phyloP scores from a whole-genome alignment of 2,797 vertebrate species.

The Limosa lapponica region DNA sequence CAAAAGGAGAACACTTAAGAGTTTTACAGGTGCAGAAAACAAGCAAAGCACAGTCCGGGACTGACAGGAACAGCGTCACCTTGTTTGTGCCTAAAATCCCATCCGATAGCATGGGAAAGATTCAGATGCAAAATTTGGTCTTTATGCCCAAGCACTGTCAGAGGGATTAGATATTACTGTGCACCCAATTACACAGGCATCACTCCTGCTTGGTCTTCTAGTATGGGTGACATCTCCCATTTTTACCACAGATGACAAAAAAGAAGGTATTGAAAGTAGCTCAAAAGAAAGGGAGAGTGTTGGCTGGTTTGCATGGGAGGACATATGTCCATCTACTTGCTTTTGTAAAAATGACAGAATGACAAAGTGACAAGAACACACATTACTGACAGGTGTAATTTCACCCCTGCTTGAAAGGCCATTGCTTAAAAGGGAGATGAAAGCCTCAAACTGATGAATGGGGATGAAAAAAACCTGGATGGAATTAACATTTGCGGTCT shows the following conservation, averaged over 20 bases:
- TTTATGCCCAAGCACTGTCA: background rate
- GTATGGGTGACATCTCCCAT: background rate
- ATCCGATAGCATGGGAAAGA: background rate
- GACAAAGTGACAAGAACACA: constrained; percentile 6
- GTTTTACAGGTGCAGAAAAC: background rate
- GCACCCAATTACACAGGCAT: background rate
- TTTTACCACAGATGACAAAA: background rate
- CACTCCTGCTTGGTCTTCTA: background rate
- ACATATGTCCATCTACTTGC: background rate
- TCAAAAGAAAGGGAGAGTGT: background rate
- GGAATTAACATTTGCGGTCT: background rate
- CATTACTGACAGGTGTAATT: constrained; percentile 68
- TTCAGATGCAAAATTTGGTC: background rate
- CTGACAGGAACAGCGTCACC: accelerated
- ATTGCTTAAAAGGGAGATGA: constrained; percentile 62
- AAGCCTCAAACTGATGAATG: constrained; percentile 59
- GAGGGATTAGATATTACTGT: background rate
- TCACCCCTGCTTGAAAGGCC: constrained; percentile 61
- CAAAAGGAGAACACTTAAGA: background rate
- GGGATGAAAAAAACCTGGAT: background rate
- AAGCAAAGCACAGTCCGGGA: no score
- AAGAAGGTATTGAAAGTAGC: background rate
- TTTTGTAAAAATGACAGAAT: constrained; percentile 36
- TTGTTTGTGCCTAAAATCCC: background rate
- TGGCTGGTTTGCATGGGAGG: background rate